Conservation (phyloP, 2,888 invertebrate species). For the Synergus itoensis region DNA sequence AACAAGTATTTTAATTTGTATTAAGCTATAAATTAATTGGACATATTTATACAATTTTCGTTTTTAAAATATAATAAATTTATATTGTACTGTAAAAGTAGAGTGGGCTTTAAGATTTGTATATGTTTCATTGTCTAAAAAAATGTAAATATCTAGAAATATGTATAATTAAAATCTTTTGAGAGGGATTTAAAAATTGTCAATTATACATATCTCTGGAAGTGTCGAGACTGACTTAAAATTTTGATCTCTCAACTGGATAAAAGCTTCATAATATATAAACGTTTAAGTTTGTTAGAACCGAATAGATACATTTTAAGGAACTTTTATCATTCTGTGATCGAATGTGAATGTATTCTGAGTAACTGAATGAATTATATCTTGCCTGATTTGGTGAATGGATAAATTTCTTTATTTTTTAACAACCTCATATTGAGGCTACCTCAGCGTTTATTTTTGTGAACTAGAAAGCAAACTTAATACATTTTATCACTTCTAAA, state of each 20-base stretch:
- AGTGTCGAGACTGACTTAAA: slow-evolving; percentile 9
- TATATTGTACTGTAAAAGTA: background rate
- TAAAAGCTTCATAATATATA: background rate
- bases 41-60: background rate
- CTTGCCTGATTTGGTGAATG: slow-evolving; percentile 36
- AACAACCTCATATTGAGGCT: slow-evolving; percentile 15
- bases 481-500: slow-evolving; percentile 20
- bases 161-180: background rate
- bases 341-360: slow-evolving; percentile 10
- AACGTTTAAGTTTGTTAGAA: background rate
- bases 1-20: background rate
- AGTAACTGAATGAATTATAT: background rate
- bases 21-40: too few species aligned
- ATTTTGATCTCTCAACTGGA: background rate
- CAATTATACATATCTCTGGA: background rate
- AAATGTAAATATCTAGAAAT: slow-evolving; percentile 2
- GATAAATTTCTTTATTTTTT: background rate
- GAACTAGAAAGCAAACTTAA: slow-evolving; percentile 20
- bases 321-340: background rate
- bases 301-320: background rate
- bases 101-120: too few species aligned
- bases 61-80: background rate
- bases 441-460: slow-evolving; percentile 39
- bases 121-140: background rate
- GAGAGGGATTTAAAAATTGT: background rate